Evolutionary conservation across 1,140 invertebrate species (phyloP), one percentile per base, ranked within the genome.

Genomic region (Muscidifurax raptorellus): DNA sequence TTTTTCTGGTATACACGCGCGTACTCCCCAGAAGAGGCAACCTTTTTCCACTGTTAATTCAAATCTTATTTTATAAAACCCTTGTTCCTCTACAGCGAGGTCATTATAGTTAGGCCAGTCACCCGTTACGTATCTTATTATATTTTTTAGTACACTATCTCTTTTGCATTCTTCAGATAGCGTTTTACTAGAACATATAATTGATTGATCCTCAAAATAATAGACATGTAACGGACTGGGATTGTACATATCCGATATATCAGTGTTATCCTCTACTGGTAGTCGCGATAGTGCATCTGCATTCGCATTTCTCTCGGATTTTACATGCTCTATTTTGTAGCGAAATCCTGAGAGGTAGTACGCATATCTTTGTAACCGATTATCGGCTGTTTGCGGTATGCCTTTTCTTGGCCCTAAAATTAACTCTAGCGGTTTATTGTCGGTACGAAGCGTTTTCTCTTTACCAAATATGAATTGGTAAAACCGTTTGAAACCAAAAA

Each of bases 21-120:
- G n/a, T n/a, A n/a, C 87, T 4, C 89, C 89, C 89, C 89, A 90
- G 28, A 89, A 69, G 13, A 90, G 64, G 85, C 86, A 86, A 40
- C 84, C 86, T 7, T 88, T 82, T 78, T 88, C 86, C 10, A 87
- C n/a, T 40, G 75, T 72, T 74, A 87, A 59, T 30, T 77, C 40
- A n/a, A 52, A 25, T 27, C 75, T 47, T 15, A 47, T 77, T 22
- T 10, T 36, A 36, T 28, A 71, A 12, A 69, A 18, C 4, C 12
- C 12, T 52, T 52, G 3, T 66, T 5, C 9, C 4, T 77, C 30
- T 10, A 3, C 40, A 1, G n/a, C 4, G 22, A 77, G 25, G 7
- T 77, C 25, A 40, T 52, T n/a, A n/a, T 52, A 10, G 3, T 1
- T 77, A 6, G 47, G 47, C 75, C 47, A 77, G 27, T 28, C 75